phyloP scores from a whole-genome alignment of 2,888 invertebrate species.

The Cecidostiba fungosa region DNA sequence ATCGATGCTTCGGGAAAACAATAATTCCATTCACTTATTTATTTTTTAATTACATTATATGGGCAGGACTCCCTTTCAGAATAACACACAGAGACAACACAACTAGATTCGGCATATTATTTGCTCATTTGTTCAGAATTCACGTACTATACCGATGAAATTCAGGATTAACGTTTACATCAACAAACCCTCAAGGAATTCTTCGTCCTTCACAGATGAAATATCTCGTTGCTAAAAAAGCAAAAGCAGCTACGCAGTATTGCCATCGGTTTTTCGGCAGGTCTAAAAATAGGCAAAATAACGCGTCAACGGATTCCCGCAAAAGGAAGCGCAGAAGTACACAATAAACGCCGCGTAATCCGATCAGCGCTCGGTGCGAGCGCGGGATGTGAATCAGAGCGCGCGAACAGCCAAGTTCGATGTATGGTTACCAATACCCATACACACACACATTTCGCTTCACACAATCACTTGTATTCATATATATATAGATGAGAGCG shows the following conservation, averaged over 20 bases:
- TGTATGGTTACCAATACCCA: background rate
- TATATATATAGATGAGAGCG: background rate
- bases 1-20: background rate
- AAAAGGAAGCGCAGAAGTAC: background rate
- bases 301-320: background rate
- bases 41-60: too few relatives aligned
- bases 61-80: too few relatives aligned
- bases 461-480: background rate
- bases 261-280: background rate
- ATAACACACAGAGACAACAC: too few relatives aligned
- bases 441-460: background rate
- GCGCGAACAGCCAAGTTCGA: background rate
- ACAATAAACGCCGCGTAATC: background rate
- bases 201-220: background rate
- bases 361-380: background rate
- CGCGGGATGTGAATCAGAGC: conserved; percentile 33
- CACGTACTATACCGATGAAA: too few relatives aligned
- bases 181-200: background rate
- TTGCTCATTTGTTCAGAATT: too few relatives aligned
- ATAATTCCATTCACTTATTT: too few relatives aligned
- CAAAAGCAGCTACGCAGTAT: background rate
- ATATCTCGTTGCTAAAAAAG: background rate
- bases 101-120: too few relatives aligned
- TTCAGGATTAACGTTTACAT: too few relatives aligned
- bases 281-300: background rate